phyloP scores from a whole-genome alignment of 2,113 vertebrate species.

The Brachypteracias leptosomus region DNA sequence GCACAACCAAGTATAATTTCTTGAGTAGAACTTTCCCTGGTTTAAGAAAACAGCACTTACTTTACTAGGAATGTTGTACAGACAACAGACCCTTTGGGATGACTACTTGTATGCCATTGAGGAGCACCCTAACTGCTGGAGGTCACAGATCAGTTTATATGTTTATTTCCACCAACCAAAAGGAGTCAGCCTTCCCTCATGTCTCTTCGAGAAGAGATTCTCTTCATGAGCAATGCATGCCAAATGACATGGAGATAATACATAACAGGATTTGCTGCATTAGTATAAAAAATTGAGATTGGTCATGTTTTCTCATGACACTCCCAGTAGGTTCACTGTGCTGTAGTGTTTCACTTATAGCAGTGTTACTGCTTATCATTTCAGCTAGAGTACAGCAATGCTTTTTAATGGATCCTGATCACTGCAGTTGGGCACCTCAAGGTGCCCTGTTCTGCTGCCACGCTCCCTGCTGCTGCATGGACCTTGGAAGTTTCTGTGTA shows the following conservation, averaged over 20 bases:
- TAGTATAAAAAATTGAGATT: background rate
- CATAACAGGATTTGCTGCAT: constrained; percentile 2
- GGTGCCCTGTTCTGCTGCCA: background rate
- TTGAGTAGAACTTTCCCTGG: background rate
- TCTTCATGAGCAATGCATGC: background rate
- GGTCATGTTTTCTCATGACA: background rate
- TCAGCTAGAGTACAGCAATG: background rate
- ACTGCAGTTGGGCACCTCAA: background rate
- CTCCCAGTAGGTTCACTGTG: background rate
- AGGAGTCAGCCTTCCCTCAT: constrained; percentile 3
- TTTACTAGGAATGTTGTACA: background rate
- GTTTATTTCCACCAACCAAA: background rate
- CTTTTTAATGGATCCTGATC: background rate
- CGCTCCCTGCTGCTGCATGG: background rate
- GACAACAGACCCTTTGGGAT: background rate
- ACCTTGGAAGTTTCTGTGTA: background rate
- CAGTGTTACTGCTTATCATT: background rate
- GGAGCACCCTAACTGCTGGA: background rate
- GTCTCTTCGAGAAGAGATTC: background rate
- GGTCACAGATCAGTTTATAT: background rate
- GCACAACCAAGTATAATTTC: background rate
- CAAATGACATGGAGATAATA: background rate
- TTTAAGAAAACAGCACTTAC: background rate
- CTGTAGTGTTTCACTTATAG: background rate
- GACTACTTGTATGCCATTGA: background rate